Evolutionary conservation across 2,888 invertebrate genomes (phyloP).

Genomic region (Melieria omissa): DNA sequence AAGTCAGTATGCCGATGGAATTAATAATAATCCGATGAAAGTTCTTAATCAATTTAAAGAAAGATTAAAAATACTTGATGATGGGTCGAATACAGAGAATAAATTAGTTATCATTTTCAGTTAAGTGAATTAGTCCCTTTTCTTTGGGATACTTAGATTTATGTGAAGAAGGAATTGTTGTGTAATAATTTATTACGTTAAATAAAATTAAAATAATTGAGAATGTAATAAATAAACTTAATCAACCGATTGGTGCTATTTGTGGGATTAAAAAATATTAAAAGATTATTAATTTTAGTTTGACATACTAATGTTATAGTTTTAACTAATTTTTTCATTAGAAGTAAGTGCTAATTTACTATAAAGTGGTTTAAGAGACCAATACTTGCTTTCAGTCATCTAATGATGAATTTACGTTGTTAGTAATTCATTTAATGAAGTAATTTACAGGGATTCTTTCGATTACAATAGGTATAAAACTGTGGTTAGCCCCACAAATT

Average conservation of each 20-base stretch:
- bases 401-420: slow-evolving; percentile 64
- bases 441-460: slow-evolving; percentile 69
- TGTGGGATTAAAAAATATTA: slow-evolving; percentile 77
- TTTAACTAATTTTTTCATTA: slow-evolving; percentile 71
- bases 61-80: slow-evolving; percentile 68
- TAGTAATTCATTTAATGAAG: slow-evolving; percentile 72
- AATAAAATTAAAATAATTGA: slow-evolving; percentile 67
- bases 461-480: slow-evolving; percentile 81
- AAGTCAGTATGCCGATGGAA: slow-evolving; percentile 70
- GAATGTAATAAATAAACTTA: slow-evolving; percentile 65
- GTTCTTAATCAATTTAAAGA: slow-evolving; percentile 74
- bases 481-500: slow-evolving; percentile 84
- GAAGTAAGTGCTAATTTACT: slow-evolving; percentile 74
- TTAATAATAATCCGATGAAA: slow-evolving; percentile 64
- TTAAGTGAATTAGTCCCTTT: slow-evolving; percentile 53
- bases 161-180: slow-evolving; percentile 60
- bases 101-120: slow-evolving; percentile 77
- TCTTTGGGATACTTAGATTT: slow-evolving; percentile 55
- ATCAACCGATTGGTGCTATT: slow-evolving; percentile 74
- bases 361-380: slow-evolving; percentile 77
- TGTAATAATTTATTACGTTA: slow-evolving; percentile 70
- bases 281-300: slow-evolving; percentile 72
- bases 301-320: slow-evolving; percentile 75
- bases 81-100: slow-evolving; percentile 77
- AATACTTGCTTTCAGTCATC: slow-evolving; percentile 77